A percentile compares a stretch with the other conserved stretches of the same genome.
These are phyloP conservation scores for Arizona elegans DNA, from an alignment of 2,113 vertebrate species.

Conservation along the genomic window DNA sequence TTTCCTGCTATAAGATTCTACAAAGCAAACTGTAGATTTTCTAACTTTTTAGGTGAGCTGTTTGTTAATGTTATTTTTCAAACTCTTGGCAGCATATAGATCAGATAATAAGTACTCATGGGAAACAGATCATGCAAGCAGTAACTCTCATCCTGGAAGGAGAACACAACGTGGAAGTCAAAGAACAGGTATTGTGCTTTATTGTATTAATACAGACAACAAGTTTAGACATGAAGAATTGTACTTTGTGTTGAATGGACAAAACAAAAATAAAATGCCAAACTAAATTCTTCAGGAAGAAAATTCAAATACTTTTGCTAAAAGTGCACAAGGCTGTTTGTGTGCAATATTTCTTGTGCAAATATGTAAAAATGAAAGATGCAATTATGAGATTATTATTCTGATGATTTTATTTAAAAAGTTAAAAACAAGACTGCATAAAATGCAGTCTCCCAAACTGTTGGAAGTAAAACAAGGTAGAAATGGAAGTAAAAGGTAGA, in stretches of 20 bases:
- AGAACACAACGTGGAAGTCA: slow-evolving; percentile 94
- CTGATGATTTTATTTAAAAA: neutral
- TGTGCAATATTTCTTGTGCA: neutral
- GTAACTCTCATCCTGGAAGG: slow-evolving; percentile 98
- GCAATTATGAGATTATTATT: neutral
- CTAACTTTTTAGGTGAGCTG: slow-evolving; percentile 8
- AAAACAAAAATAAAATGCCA: neutral
- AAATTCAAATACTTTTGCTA: neutral
- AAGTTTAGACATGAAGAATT: neutral
- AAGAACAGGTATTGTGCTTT: slow-evolving; percentile 86
- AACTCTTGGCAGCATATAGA: slow-evolving; percentile 88
- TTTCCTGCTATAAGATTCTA: neutral
- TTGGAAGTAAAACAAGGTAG: neutral
- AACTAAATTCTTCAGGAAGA: neutral
- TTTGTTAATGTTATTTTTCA: slow-evolving; percentile 46
- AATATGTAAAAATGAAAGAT: neutral
- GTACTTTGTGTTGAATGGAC: neutral
- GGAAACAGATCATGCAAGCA: slow-evolving; percentile 98
- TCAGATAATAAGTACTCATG: slow-evolving; percentile 97
- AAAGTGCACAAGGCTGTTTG: neutral
- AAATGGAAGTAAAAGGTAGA: neutral
- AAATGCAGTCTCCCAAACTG: neutral
- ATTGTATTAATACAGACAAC: neutral
- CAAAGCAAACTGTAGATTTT: neutral
- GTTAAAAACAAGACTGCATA: neutral